Percentiles rank a stretch among this genome's conserved stretches.
phyloP scores from a whole-genome alignment of 1,140 invertebrate species.

The Lordiphosa mommai region DNA sequence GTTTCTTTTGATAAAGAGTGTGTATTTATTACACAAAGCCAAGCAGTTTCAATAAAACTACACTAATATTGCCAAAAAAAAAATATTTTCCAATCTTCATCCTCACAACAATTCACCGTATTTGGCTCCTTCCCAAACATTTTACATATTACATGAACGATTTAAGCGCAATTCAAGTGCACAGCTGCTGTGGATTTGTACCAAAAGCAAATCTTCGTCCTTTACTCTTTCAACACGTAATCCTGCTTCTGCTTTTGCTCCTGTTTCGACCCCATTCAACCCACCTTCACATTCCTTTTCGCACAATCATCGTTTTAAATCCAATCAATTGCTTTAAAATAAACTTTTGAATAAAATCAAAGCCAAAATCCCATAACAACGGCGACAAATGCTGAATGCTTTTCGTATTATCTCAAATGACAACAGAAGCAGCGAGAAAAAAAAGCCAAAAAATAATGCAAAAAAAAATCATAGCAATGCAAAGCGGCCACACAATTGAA shows the following conservation, averaged over 20 bases:
- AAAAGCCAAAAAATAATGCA: slow-evolving; percentile 10
- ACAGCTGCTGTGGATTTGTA: too few species aligned
- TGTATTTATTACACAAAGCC: too few species aligned
- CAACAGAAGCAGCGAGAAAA: slow-evolving; percentile 29
- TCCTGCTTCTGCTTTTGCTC: slow-evolving; percentile 21
- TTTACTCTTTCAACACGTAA: slow-evolving; percentile 18
- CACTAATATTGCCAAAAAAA: too few species aligned
- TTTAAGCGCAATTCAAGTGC: too few species aligned
- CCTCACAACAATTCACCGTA: too few species aligned
- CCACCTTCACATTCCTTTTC: neutral
- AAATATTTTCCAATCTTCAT: too few species aligned
- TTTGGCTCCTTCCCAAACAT: too few species aligned
- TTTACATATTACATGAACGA: too few species aligned
- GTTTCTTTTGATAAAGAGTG: too few species aligned
- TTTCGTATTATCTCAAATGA: slow-evolving; percentile 73
- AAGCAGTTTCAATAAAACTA: too few species aligned
- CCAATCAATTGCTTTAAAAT: slow-evolving; percentile 77
- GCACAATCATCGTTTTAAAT: slow-evolving; percentile 46
- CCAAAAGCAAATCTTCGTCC: neutral
- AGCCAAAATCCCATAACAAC: slow-evolving; percentile 42
- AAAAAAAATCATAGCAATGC: slow-evolving; percentile 43
- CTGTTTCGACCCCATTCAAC: slow-evolving; percentile 16
- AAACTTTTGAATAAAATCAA: slow-evolving; percentile 66
- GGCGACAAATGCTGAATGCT: slow-evolving; percentile 52
- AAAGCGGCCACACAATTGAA: slow-evolving; percentile 29